Percentiles rank a stretch among this genome's conserved stretches.
These are phyloP conservation scores for Choristoneura fumiferana DNA, from an alignment of 1,140 invertebrate genomes.

Conservation along the genomic window DNA sequence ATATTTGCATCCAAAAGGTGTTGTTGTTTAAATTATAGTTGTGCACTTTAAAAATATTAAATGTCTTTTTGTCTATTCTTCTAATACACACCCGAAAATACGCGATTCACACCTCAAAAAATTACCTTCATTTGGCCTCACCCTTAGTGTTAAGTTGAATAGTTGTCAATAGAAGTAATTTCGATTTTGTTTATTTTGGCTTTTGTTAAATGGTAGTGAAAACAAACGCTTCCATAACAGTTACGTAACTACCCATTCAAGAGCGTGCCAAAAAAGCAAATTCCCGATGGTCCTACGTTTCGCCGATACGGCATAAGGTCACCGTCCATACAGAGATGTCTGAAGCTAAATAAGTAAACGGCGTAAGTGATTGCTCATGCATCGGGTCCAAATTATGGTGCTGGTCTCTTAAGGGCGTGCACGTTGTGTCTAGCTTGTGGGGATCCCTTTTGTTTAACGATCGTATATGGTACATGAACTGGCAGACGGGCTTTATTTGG, in stretches of 20 bases:
- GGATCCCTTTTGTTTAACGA: constrained; percentile 8
- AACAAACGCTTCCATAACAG: constrained; percentile 1
- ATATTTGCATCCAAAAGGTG: too few relatives aligned
- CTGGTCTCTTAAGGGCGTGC: constrained; percentile 7
- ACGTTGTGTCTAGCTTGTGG: constrained; percentile 1
- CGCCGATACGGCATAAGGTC: background rate
- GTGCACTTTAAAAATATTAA: too few relatives aligned
- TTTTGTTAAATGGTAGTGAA: background rate
- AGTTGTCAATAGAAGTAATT: too few relatives aligned
- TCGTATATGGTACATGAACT: background rate
- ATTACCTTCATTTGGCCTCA: too few relatives aligned
- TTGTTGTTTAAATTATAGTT: too few relatives aligned
- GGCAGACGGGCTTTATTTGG: constrained; percentile 5
- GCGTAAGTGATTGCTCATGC: constrained; percentile 8
- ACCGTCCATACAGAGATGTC: constrained; percentile 12
- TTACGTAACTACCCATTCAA: constrained; percentile 4
- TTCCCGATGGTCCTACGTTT: background rate
- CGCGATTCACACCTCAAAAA: too few relatives aligned
- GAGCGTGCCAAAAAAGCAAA: background rate
- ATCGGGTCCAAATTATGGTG: constrained; percentile 15
- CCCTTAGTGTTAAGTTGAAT: too few relatives aligned
- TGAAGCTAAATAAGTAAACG: constrained; percentile 10
- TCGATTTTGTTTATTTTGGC: background rate
- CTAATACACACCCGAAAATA: too few relatives aligned
- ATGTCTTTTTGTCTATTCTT: too few relatives aligned